Base-by-base conservation (phyloP, 1,140 invertebrate species). In the Kradibia gibbosae region DNA sequence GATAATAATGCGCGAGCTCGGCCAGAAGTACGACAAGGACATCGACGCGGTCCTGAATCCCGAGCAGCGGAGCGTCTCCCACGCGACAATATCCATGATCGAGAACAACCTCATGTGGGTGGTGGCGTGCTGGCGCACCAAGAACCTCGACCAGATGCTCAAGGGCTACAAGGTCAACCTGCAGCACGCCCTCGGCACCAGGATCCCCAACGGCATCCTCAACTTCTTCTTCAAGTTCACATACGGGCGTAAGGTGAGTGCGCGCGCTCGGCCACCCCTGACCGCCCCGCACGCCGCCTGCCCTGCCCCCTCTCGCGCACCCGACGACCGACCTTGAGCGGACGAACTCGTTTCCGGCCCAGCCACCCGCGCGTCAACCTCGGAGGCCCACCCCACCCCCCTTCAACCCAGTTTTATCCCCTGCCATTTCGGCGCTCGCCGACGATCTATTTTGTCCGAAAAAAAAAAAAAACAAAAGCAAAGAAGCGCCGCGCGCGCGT, bases 71-170 rank as follows among this genome's bases (percentile, higher is more conserved):
- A 96, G 95, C 85, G 93, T 97, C 15, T 94, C 96, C 13, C 96
- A 98, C 90, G 97, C 97, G n/a, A 97, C 97, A 92, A 96, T 97
- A 87, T 96, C 96, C 36, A 98, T 99, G 97, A 94, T 98, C 85
- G 97, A 98, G 91, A 98, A 98, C 88, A 97, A 98, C 90, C 93
- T 98, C 15, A 94, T 95, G 62, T 98, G 96, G 96, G 96, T 97
- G 83, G 93, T 97, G 62, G 93, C 95, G 86, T 97, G 95, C 92
- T 98, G 96, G 96, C 95, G 96, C 86, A 94, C 95, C 84, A 97
- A 97, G 92, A 96, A 96, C 87, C 94, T 96, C 5, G 96, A 97
- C 85, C 94, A 94, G 85, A 94, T 97, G 77, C 92, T 97, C 86
- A 96, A 96, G 91, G 96, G 96, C 31, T 97, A 97, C 92, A 97